Evolutionary conservation across 2,797 vertebrate genomes (phyloP).

Genomic region (Acrossocheilus fasciatus): DNA sequence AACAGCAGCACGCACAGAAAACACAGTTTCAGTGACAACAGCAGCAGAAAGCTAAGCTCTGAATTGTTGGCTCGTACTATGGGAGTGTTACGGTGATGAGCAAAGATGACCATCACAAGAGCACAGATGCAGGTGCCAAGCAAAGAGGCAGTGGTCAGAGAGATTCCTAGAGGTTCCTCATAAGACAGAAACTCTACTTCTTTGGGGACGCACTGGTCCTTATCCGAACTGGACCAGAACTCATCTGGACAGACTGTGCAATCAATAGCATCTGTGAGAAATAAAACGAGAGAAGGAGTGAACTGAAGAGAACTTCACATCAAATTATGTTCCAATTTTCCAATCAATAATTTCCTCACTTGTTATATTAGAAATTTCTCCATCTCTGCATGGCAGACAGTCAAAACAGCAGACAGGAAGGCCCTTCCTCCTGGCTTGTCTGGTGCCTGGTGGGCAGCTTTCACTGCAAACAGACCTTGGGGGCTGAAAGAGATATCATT

Average conservation of each 20-base stretch:
- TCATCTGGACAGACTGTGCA: constrained; percentile 50
- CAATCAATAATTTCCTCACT: constrained; percentile 40
- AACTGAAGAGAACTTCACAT: not conserved
- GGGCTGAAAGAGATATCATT: too few species aligned
- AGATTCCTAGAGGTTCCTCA: constrained; percentile 54
- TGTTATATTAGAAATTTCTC: constrained; percentile 67
- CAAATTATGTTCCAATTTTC: not conserved
- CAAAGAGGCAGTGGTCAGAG: constrained; percentile 43
- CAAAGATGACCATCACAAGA: constrained; percentile 31
- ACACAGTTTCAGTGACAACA: too few species aligned
- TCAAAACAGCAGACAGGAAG: constrained; percentile 70
- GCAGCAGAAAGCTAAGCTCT: too few species aligned
- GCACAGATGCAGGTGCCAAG: constrained; percentile 44
- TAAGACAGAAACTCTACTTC: constrained; percentile 59
- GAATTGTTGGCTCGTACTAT: constrained; percentile 29
- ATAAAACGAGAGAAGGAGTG: not conserved
- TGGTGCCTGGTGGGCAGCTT: not conserved
- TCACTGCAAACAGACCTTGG: too few species aligned
- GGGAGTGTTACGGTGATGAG: constrained; percentile 43
- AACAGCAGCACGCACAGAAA: constrained; percentile 58
- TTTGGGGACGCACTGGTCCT: constrained; percentile 46
- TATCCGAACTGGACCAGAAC: constrained; percentile 48
- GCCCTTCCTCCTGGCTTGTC: constrained; percentile 52
- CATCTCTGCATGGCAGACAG: constrained; percentile 62
- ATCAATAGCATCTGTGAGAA: constrained; percentile 21